Conservation (phyloP, 2,888 invertebrate species). For the Meteorus cinctellus region DNA sequence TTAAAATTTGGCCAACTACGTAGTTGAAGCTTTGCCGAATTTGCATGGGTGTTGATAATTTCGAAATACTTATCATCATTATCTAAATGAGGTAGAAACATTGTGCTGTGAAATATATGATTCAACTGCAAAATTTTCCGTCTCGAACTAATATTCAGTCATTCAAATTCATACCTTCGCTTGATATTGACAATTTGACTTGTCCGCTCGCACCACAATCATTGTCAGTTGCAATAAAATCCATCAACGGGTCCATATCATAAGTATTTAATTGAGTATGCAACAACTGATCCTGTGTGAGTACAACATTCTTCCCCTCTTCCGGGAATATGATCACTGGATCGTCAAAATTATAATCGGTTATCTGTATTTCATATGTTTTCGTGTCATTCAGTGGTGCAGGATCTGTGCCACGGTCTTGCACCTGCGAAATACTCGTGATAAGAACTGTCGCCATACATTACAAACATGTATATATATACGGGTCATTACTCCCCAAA, state of each 20-base stretch:
- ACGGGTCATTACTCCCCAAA: no score
- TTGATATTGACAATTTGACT: slow-evolving; percentile 74
- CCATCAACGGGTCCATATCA: slow-evolving; percentile 70
- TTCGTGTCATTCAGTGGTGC: slow-evolving; percentile 66
- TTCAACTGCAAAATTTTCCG: not conserved
- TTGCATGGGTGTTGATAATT: slow-evolving; percentile 45
- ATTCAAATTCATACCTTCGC: slow-evolving; percentile 67
- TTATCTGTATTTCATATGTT: slow-evolving; percentile 74
- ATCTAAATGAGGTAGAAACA: slow-evolving; percentile 23
- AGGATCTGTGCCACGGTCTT: slow-evolving; percentile 75
- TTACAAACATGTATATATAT: no score
- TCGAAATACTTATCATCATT: slow-evolving; percentile 52
- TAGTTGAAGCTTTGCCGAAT: slow-evolving; percentile 53
- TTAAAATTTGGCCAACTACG: slow-evolving; percentile 39
- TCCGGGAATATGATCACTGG: slow-evolving; percentile 77
- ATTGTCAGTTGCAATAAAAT: slow-evolving; percentile 76
- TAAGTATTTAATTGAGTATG: slow-evolving; percentile 60
- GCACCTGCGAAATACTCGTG: slow-evolving; percentile 72
- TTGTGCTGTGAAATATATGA: slow-evolving; percentile 4
- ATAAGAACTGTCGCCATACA: not conserved
- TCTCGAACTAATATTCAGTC: no score
- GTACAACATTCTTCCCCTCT: slow-evolving; percentile 43
- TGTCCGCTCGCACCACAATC: slow-evolving; percentile 77
- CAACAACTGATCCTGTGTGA: slow-evolving; percentile 55
- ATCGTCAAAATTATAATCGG: slow-evolving; percentile 77